Percentiles rank a stretch among this genome's conserved stretches.
Conservation (phyloP, 2,888 invertebrate genomes). For the Aleiodes alternator region DNA sequence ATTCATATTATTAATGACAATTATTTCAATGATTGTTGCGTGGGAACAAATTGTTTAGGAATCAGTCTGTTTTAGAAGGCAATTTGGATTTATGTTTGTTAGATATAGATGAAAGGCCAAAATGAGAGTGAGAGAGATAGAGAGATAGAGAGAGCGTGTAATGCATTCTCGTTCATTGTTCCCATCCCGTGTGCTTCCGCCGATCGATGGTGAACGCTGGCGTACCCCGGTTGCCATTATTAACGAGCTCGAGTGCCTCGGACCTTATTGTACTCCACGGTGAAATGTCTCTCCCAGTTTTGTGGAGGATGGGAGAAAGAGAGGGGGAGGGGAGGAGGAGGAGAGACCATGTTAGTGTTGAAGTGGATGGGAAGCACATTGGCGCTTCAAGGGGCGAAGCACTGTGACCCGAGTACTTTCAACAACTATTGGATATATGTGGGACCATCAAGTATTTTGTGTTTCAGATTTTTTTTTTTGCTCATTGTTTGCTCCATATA, state of each 20-base stretch:
- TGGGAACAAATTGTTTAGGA: conserved; percentile 18
- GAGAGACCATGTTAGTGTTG: neutral
- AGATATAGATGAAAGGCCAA: conserved; percentile 9
- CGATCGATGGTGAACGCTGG: conserved; percentile 31
- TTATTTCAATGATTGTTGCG: neutral
- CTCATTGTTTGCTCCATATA: conserved; percentile 6
- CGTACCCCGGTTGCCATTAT: conserved; percentile 43
- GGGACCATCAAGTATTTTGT: conserved; percentile 29
- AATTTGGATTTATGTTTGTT: conserved; percentile 17
- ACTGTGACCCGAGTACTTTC: conserved; percentile 32
- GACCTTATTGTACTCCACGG: conserved; percentile 47
- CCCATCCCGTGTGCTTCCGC: conserved; percentile 31
- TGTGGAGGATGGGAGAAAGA: conserved; percentile 26
- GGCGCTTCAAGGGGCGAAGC: conserved; percentile 10
- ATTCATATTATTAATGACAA: too few species aligned
- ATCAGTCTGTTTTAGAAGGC: conserved; percentile 17
- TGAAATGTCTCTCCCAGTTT: conserved; percentile 46
- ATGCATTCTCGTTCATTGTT: conserved; percentile 46
- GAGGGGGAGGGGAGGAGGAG: neutral
- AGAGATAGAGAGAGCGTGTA: conserved; percentile 39
- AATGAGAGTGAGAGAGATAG: neutral
- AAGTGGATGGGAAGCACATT: conserved; percentile 6
- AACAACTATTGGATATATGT: conserved; percentile 31
- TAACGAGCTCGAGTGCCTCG: conserved; percentile 47
- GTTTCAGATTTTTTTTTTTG: neutral